phyloP scores from a whole-genome alignment of 1,140 invertebrate genomes.

The Trachymyrmex septentrionalis region DNA sequence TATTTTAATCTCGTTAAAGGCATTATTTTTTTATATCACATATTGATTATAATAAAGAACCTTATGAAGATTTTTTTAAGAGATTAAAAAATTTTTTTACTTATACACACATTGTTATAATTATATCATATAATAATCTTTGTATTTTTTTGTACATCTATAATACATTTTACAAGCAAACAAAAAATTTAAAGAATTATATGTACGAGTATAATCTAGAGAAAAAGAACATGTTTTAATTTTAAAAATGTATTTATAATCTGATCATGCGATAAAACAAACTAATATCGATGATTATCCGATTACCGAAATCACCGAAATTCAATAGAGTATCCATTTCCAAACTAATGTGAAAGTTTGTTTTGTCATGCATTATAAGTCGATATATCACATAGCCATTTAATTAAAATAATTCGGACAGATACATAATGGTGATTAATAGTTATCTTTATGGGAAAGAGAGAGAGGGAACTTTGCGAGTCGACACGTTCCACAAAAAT shows the following conservation, averaged over 20 bases:
- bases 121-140: too few relatives aligned
- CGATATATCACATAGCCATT: not conserved
- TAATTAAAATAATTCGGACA: conserved; percentile 23
- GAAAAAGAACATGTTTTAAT: not conserved
- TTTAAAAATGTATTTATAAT: not conserved
- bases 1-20: too few relatives aligned
- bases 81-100: too few relatives aligned
- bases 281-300: not conserved
- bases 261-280: not conserved
- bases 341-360: not conserved
- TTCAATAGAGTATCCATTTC: not conserved
- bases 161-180: not conserved
- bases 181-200: not conserved
- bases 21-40: too few relatives aligned
- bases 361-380: not conserved
- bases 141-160: too few relatives aligned
- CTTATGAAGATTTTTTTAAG: too few relatives aligned
- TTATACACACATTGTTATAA: too few relatives aligned
- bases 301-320: not conserved
- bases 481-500: not conserved
- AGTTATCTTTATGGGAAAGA: not conserved
- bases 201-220: not conserved
- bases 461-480: not conserved
- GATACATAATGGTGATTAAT: conserved; percentile 5
- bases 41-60: too few relatives aligned